Conservation (phyloP, 2,888 invertebrate genomes). For the Dichetophora obliterata region DNA sequence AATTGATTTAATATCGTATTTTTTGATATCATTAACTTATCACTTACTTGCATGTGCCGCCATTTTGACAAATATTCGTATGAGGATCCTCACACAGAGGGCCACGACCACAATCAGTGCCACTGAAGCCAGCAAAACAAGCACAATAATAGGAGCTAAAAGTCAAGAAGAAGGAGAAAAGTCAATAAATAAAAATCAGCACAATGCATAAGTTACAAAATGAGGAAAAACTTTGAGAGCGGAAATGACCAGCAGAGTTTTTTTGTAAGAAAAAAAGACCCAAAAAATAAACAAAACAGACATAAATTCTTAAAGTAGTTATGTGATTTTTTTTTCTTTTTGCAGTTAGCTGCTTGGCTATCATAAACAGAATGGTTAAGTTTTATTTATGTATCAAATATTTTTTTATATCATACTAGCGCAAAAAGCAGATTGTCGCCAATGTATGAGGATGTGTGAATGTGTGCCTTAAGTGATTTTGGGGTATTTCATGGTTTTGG, state of each 20-base stretch:
- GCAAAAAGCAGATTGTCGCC: not conserved
- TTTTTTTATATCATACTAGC: too few species aligned
- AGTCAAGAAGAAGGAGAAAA: conserved; percentile 15
- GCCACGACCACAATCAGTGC: conserved; percentile 82
- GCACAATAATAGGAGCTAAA: conserved; percentile 83
- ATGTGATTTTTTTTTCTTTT: not conserved
- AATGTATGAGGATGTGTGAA: not conserved
- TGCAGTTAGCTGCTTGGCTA: not conserved
- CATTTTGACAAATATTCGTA: conserved; percentile 81
- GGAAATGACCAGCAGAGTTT: not conserved
- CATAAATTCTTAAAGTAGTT: not conserved
- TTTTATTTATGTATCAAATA: too few species aligned
- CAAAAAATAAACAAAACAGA: not conserved
- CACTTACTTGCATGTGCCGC: conserved; percentile 86
- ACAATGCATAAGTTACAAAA: not conserved
- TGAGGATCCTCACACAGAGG: conserved; percentile 80
- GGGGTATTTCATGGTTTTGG: not conserved
- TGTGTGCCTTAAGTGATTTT: not conserved
- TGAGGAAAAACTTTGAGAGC: not conserved
- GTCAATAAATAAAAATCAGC: conserved; percentile 3
- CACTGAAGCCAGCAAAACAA: conserved; percentile 86
- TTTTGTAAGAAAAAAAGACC: not conserved
- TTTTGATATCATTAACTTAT: not conserved
- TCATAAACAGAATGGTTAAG: too few species aligned
- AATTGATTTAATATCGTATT: not conserved